Percentiles rank a stretch among this genome's conserved stretches.
Conservation (phyloP, 2,888 invertebrate genomes). For the Ligdia adustata region DNA sequence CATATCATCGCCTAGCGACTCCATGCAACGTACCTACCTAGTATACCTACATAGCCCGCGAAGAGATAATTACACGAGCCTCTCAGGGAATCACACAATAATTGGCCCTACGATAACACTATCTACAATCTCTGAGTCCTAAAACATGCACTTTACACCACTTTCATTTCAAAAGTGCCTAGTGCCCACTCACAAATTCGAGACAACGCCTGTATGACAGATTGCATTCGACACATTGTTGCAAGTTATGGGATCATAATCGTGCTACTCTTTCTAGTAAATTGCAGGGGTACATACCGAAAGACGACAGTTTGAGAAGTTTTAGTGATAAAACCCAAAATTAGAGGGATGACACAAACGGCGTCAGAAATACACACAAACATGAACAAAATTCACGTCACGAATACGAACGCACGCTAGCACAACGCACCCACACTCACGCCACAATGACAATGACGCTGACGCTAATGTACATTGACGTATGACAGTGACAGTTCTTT, state of each 20-base stretch:
- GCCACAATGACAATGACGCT: conserved; percentile 25
- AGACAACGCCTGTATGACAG: conserved; percentile 77
- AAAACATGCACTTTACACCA: conserved; percentile 43
- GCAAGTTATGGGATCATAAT: conserved; percentile 43
- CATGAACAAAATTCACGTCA: conserved; percentile 61
- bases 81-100: conserved; percentile 65
- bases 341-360: conserved; percentile 73
- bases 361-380: conserved; percentile 80
- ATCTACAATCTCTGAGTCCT: conserved; percentile 45
- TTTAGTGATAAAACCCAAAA: conserved; percentile 81
- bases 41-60: conserved; percentile 51
- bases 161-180: conserved; percentile 35
- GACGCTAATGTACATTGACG: conserved; percentile 5
- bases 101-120: conserved; percentile 60
- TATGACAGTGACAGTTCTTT: conserved; percentile 3
- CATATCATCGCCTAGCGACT: conserved; percentile 36
- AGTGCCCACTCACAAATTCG: conserved; percentile 41
- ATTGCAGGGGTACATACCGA: conserved; percentile 66
- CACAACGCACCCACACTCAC: conserved; percentile 66
- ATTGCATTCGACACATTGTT: conserved; percentile 47
- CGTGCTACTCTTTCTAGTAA: conserved; percentile 35
- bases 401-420: conserved; percentile 55
- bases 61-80: conserved; percentile 64
- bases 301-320: conserved; percentile 75
- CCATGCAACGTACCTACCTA: conserved; percentile 31